A percentile compares a stretch with the other conserved stretches of the same genome.
Evolutionary conservation across 2,797 vertebrate genomes (phyloP).

Genomic region (Poecilia gillii): DNA sequence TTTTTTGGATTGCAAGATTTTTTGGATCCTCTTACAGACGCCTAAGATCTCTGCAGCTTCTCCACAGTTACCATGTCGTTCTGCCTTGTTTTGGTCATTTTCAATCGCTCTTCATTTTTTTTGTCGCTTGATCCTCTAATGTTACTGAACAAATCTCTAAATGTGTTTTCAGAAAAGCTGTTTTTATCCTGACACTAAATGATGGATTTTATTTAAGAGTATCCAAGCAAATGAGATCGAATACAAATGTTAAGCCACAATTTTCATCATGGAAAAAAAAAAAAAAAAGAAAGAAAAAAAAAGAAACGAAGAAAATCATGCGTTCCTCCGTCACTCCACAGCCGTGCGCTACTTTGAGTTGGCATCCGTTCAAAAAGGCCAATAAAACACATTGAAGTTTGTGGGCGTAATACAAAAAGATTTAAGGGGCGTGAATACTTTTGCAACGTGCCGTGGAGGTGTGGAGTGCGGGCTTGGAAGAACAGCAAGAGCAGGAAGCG

Average conservation of each 20-base stretch:
- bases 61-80: not conserved
- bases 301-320: not conserved
- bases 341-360: not conserved
- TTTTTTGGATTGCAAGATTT: not conserved
- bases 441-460: conserved; percentile 2
- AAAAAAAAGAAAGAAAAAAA: not conserved
- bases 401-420: not conserved
- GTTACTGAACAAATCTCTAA: not conserved
- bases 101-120: not conserved
- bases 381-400: not conserved
- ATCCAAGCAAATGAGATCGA: not conserved
- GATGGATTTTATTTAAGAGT: not conserved
- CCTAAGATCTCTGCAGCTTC: not conserved
- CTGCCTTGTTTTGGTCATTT: not conserved
- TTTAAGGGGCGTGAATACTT: not conserved
- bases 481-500: conserved; percentile 32
- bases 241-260: not conserved
- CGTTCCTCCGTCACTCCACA: not conserved
- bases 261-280: not conserved
- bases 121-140: no score
- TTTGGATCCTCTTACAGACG: not conserved
- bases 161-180: not conserved
- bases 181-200: not conserved
- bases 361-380: not conserved
- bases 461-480: conserved; percentile 23